These are phyloP conservation scores for Nannoperca obscura DNA, from an alignment of 2,797 vertebrate species.

Conservation along the genomic window DNA sequence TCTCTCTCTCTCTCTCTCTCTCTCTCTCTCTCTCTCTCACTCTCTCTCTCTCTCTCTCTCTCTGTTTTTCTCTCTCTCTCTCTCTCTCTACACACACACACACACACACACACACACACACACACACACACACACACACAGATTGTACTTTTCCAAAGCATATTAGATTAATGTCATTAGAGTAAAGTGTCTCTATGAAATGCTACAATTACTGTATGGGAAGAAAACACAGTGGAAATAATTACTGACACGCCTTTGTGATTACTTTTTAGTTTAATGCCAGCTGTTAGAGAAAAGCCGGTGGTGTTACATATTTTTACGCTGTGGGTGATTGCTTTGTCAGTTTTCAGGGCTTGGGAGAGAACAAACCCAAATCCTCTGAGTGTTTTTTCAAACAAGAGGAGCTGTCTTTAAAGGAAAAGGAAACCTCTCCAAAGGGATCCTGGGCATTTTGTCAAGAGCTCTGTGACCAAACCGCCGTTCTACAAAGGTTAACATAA, in stretches of 20 bases:
- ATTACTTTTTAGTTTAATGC: constrained; percentile 32
- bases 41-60: too few species aligned
- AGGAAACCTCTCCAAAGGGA: constrained; percentile 63
- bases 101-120: constrained; percentile 19
- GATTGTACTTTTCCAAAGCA: constrained; percentile 55
- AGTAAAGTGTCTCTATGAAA: constrained; percentile 45
- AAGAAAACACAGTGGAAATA: constrained; percentile 23
- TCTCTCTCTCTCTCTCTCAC: too few species aligned
- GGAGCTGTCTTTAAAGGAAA: constrained; percentile 59
- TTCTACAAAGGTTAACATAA: constrained; percentile 78
- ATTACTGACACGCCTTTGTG: constrained; percentile 29
- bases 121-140: constrained; percentile 37
- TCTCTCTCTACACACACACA: too few species aligned
- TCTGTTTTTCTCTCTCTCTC: too few species aligned
- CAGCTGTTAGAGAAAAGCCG: constrained; percentile 10
- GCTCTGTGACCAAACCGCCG: constrained; percentile 64
- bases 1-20: too few species aligned
- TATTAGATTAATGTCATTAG: constrained; percentile 57
- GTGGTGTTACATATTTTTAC: neutral
- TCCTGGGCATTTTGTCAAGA: constrained; percentile 75
- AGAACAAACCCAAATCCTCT: neutral
- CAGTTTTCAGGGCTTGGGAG: neutral
- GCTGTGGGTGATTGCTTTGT: neutral
- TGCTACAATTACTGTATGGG: constrained; percentile 35
- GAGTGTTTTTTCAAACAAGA: constrained; percentile 38